Percentiles rank a stretch among this genome's conserved stretches.
Conservation (phyloP, 2,113 vertebrate species). For the Octodon degus region DNA sequence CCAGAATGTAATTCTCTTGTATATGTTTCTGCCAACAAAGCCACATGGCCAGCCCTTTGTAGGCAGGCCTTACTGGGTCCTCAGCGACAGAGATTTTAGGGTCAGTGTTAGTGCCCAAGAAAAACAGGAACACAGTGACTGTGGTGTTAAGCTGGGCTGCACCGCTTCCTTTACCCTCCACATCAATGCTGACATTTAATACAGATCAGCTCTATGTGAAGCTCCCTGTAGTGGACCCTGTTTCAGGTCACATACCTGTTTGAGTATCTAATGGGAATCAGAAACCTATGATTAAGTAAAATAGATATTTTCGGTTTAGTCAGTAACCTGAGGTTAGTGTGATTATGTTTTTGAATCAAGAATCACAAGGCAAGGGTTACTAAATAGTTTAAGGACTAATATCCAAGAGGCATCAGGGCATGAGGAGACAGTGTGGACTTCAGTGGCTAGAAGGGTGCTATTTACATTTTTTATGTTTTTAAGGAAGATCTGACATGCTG, state of each 20-base stretch:
- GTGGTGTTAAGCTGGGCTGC: slow-evolving; percentile 18
- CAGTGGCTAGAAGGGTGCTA: not conserved
- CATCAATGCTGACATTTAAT: not conserved
- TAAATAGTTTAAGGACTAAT: slow-evolving; percentile 34
- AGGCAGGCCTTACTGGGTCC: not conserved
- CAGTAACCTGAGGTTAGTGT: not conserved
- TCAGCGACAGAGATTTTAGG: not conserved
- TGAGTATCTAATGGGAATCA: slow-evolving; percentile 56
- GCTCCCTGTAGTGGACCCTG: not conserved
- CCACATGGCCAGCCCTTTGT: slow-evolving; percentile 4
- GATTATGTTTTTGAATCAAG: slow-evolving; percentile 41
- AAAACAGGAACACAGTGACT: not conserved
- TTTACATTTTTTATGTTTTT: not conserved
- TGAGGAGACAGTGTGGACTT: not conserved
- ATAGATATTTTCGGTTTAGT: not conserved
- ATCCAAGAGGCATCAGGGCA: not conserved
- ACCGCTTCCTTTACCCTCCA: slow-evolving; percentile 14
- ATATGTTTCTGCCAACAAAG: slow-evolving; percentile 45
- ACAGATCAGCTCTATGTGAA: not conserved
- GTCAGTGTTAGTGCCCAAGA: slow-evolving; percentile 11
- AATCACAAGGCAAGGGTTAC: slow-evolving; percentile 47
- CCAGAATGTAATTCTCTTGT: slow-evolving; percentile 1
- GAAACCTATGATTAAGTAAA: slow-evolving; percentile 50
- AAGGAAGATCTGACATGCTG: not conserved
- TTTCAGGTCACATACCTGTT: slow-evolving; percentile 2